phyloP scores from a whole-genome alignment of 2,113 vertebrate species.

The Dasyurus viverrinus region DNA sequence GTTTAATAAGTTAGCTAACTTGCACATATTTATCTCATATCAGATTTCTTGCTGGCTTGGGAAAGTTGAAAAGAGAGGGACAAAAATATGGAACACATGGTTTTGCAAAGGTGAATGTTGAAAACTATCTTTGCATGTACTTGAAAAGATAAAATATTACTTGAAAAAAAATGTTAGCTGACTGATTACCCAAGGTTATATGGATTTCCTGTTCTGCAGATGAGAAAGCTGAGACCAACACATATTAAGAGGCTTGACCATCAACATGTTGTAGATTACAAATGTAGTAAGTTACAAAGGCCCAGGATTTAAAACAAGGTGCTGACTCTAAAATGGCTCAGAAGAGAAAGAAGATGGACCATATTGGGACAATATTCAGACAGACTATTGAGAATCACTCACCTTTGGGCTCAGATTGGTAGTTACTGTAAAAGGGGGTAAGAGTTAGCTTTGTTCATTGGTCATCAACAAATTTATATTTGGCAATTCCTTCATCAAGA shows the following conservation, averaged over 20 bases:
- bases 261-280: not conserved
- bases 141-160: no score
- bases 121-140: no score
- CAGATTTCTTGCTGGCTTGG: no score
- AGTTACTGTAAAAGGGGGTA: not conserved
- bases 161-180: not conserved
- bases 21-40: no score
- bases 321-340: not conserved
- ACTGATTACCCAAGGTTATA: not conserved
- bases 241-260: not conserved
- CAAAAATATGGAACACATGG: no score
- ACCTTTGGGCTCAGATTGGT: not conserved
- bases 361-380: not conserved
- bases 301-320: no score
- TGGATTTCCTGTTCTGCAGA: not conserved
- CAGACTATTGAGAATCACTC: not conserved
- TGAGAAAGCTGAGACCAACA: not conserved
- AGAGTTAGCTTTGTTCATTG: conserved; percentile 17
- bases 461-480: conserved; percentile 15
- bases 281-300: not conserved
- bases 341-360: not conserved
- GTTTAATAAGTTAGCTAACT: not conserved
- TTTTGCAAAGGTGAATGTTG: no score
- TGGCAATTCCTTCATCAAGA: not conserved
- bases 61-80: no score